Conservation (phyloP, 2,113 vertebrate genomes). For the Telmatochromis sp. region DNA sequence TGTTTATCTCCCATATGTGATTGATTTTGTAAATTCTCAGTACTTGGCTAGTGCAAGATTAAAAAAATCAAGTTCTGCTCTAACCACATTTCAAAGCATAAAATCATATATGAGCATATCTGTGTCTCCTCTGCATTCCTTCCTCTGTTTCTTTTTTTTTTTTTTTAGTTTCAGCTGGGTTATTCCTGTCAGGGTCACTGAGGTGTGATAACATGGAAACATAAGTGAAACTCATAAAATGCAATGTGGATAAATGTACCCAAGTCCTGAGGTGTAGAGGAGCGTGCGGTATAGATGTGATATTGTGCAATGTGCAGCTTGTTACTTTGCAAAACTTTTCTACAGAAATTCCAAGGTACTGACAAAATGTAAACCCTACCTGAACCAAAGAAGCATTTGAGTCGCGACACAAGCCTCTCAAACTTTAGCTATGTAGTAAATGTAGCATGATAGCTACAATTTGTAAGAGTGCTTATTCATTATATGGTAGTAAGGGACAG, state of each 20-base stretch:
- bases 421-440: not conserved
- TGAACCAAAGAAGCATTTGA: not conserved
- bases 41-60: not conserved
- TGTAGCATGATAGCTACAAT: not conserved
- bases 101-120: not conserved
- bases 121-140: not conserved
- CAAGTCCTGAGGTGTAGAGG: not conserved
- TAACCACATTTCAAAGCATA: not conserved
- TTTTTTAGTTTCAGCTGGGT: not conserved
- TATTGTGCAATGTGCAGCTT: not conserved
- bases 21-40: not conserved
- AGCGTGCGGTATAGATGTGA: not conserved
- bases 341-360: not conserved
- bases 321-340: not conserved
- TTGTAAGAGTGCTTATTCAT: not conserved
- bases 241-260: not conserved
- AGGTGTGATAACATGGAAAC: not conserved
- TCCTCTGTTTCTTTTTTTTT: accelerated
- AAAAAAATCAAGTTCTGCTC: not conserved
- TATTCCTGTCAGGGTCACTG: not conserved
- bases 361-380: not conserved
- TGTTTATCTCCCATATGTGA: not conserved
- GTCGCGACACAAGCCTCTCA: not conserved
- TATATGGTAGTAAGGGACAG: not conserved
- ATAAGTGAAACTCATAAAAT: not conserved